A percentile compares a stretch with the other conserved stretches of the same genome.
Conservation (phyloP, 2,113 vertebrate genomes). For the Paraplagusia blochii region DNA sequence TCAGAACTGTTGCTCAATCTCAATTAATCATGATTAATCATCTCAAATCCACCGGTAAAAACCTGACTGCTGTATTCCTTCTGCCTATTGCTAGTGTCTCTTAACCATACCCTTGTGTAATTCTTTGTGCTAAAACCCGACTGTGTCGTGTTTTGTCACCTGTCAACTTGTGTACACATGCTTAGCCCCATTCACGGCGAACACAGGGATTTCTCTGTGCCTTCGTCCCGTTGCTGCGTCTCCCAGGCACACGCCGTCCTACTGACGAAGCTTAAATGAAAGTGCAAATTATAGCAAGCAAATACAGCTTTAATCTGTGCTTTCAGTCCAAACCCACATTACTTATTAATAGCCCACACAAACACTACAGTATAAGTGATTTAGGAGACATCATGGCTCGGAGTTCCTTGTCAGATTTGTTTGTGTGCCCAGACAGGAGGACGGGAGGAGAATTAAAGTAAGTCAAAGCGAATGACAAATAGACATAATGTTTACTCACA, state of each 20-base stretch:
- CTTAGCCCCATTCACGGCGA: slow-evolving; percentile 57
- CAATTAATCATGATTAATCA: too few species aligned
- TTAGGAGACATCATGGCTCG: slow-evolving; percentile 38
- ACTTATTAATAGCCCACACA: slow-evolving; percentile 61
- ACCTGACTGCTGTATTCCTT: too few species aligned
- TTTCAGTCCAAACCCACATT: slow-evolving; percentile 56
- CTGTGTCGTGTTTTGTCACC: slow-evolving; percentile 42
- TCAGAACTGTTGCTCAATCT: too few species aligned
- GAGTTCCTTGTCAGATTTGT: slow-evolving; percentile 40
- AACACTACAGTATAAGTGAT: slow-evolving; percentile 61
- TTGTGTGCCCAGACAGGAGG: slow-evolving; percentile 3
- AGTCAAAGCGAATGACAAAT: too few species aligned
- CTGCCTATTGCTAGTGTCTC: slow-evolving; percentile 21
- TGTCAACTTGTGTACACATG: slow-evolving; percentile 60
- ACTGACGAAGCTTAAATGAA: slow-evolving; percentile 47
- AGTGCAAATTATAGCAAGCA: slow-evolving; percentile 16
- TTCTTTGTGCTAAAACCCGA: slow-evolving; percentile 33
- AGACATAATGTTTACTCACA: too few species aligned
- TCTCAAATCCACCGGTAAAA: too few species aligned
- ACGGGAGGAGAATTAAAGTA: too few species aligned
- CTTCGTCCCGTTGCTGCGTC: slow-evolving; percentile 58
- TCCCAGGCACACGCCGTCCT: slow-evolving; percentile 46
- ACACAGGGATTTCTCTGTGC: slow-evolving; percentile 64
- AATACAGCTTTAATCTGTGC: slow-evolving; percentile 51
- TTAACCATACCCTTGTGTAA: not conserved